Evolutionary conservation across 2,888 invertebrate genomes (phyloP).

Genomic region (Synanthedon vespiformis): DNA sequence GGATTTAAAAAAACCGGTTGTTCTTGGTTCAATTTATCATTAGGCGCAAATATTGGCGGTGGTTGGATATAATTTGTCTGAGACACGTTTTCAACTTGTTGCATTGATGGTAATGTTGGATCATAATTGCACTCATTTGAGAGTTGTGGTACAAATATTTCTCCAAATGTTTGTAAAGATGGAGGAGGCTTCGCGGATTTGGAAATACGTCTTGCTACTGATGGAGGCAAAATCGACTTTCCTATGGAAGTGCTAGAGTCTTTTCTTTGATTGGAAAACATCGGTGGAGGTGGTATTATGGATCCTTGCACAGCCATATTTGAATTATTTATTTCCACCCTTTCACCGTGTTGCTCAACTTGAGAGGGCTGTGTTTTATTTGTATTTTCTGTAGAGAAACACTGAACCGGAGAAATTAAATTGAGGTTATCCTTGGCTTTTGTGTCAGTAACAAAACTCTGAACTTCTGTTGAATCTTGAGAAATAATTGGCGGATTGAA

Average conservation of each 20-base stretch:
- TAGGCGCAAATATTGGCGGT: neutral
- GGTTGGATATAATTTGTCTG: neutral
- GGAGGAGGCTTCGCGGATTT: conserved; percentile 38
- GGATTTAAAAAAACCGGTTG: neutral
- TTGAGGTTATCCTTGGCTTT: no score
- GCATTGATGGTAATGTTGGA: neutral
- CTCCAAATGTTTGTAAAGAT: conserved; percentile 8
- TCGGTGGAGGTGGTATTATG: conserved; percentile 54
- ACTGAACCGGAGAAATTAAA: no score
- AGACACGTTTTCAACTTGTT: no score
- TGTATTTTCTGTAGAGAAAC: neutral
- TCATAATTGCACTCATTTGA: neutral
- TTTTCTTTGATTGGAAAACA: conserved; percentile 39
- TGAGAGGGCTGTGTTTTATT: neutral
- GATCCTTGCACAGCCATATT: neutral
- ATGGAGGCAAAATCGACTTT: conserved; percentile 48
- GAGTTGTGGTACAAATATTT: conserved; percentile 38
- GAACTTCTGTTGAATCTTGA: neutral
- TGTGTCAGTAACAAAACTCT: no score
- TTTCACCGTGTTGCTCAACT: neutral
- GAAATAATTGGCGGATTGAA: conserved; percentile 9
- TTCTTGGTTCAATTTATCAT: neutral
- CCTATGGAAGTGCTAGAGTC: conserved; percentile 23
- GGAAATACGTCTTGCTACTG: conserved; percentile 49
- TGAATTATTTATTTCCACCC: neutral